Base-by-base conservation (phyloP, 2,797 vertebrate genomes). In the Petrocephalus sullivani region DNA sequence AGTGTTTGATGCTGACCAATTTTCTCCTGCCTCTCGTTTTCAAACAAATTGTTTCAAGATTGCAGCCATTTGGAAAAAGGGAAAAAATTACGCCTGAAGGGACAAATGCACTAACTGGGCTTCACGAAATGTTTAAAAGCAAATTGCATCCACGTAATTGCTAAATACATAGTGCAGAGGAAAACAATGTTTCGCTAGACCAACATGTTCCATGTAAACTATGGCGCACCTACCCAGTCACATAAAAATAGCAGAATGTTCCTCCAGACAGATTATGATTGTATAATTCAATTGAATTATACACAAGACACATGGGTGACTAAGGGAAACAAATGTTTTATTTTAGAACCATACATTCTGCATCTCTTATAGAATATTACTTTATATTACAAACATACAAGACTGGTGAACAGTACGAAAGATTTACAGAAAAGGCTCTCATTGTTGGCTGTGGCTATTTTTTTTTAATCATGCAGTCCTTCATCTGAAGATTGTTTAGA, bases 21-120 rank as follows among this genome's bases (percentile, higher is more conserved):
- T 61, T 58, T 87, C 88, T 90, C 90, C 92, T 90, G 88, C 88
- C 88, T 49, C 91, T 93, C 90, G 88, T 91, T 90, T 90, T 90
- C 89, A 89, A 89, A 90, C 92, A 93, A 94, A 92, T 93, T 91
- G 91, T 92, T 92, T 93, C 91, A 93, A 89, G 90, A 93, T 93
- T 91, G 88, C 90, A 92, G 91, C 89, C 91, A 93, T 93, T 94
- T 93, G 90, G 19, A 91, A 87, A 53, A 53, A 3, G 67, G 49
- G 78, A 1, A 6, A 92, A 92, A 67, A 37, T 90, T 89, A 91
- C 91, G 92, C 88, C 89, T 91, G 46, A 87, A 92, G 87, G 89
- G 93, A 92, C 92, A 93, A 94, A 94, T 92, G 94, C 93, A 92
- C 90, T 56, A 90, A 91, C 90, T 87, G 2, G 88, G 87, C 53